A percentile compares a stretch with the other conserved stretches of the same genome.
phyloP scores from a whole-genome alignment of 2,797 vertebrate genomes.

The Gambusia yucatana region DNA sequence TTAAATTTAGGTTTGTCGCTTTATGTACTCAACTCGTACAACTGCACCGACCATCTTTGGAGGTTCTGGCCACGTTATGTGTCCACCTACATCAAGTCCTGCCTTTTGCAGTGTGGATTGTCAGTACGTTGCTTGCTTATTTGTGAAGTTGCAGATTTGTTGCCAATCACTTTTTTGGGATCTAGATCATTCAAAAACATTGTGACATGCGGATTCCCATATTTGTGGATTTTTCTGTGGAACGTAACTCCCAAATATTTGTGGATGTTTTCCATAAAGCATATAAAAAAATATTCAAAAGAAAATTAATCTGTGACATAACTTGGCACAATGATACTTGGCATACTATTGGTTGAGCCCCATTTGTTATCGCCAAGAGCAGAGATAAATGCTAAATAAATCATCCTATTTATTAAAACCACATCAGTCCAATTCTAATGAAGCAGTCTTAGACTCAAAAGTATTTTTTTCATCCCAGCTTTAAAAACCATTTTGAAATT shows the following conservation, averaged over 20 bases:
- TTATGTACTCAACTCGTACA: not conserved
- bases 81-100: not conserved
- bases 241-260: too few species aligned
- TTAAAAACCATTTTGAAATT: not conserved
- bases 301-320: too few species aligned
- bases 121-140: not conserved
- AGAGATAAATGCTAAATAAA: too few species aligned
- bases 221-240: too few species aligned
- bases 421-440: not conserved
- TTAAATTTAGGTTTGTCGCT: not conserved
- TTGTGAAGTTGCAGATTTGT: not conserved
- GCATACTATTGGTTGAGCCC: too few species aligned
- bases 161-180: not conserved
- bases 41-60: not conserved
- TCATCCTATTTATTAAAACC: not conserved
- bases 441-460: not conserved
- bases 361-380: too few species aligned
- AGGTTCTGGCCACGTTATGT: not conserved
- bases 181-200: not conserved
- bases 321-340: too few species aligned
- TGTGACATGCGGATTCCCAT: not conserved
- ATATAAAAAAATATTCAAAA: too few species aligned
- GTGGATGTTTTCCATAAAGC: too few species aligned
- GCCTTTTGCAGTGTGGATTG: not conserved
- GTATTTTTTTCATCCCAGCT: not conserved